phyloP scores from a whole-genome alignment of 2,797 vertebrate species.

The Heterohyrax brucei region DNA sequence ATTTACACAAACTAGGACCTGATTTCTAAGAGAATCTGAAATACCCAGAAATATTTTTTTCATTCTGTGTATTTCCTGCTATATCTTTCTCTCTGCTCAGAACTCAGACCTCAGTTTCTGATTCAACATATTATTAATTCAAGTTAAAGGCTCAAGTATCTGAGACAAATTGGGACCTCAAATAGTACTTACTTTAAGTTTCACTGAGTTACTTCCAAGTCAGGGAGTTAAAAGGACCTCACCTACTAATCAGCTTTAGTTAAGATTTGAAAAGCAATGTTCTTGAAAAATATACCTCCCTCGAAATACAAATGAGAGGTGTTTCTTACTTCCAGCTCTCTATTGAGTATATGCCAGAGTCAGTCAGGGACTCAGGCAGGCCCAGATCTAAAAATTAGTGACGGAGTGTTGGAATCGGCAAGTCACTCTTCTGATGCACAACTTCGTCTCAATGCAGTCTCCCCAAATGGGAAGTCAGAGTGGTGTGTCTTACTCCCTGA shows the following conservation, averaged over 20 bases:
- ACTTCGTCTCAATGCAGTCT: background rate
- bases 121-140: background rate
- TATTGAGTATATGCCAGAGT: background rate
- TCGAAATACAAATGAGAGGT: background rate
- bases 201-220: slow-evolving; percentile 44
- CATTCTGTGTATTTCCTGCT: slow-evolving; percentile 39
- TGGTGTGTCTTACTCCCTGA: background rate
- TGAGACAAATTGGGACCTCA: slow-evolving; percentile 48
- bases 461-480: background rate
- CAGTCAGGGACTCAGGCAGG: background rate
- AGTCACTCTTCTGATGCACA: background rate
- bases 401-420: background rate
- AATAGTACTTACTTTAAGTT: slow-evolving; percentile 3
- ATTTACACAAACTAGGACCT: background rate
- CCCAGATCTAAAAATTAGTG: background rate
- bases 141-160: slow-evolving; percentile 35
- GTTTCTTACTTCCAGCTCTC: slow-evolving; percentile 23
- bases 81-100: slow-evolving; percentile 7
- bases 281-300: slow-evolving; percentile 30
- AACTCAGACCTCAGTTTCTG: slow-evolving; percentile 58
- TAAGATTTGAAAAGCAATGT: background rate
- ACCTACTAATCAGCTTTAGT: background rate
- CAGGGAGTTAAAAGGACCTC: background rate
- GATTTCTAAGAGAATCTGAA: slow-evolving; percentile 33
- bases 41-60: background rate